A percentile compares a stretch with the other conserved stretches of the same genome.
Conservation (phyloP, 1,140 invertebrate species). For the Penaeus chinensis region DNA sequence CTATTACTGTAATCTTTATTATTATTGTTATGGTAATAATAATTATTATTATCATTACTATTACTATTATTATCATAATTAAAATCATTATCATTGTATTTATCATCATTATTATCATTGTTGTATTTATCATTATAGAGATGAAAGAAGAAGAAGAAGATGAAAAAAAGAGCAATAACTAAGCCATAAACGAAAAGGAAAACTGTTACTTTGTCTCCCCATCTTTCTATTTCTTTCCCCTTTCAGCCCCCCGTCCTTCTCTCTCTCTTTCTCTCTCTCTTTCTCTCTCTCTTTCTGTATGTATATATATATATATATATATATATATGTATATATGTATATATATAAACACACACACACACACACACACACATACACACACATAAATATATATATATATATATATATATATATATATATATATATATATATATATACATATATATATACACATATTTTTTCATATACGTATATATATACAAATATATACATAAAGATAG, state of each 20-base stretch:
- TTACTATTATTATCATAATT: too few relatives aligned
- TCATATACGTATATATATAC: neutral
- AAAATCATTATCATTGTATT: too few relatives aligned
- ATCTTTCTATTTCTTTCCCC: neutral
- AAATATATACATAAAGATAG: slow-evolving; percentile 2
- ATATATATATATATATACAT: slow-evolving; percentile 12
- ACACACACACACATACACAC: slow-evolving; percentile 11
- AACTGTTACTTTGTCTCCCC: slow-evolving; percentile 1
- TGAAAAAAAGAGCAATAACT: neutral
- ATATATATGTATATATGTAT: neutral
- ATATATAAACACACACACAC: slow-evolving; percentile 22
- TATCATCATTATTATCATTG: neutral
- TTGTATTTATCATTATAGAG: neutral
- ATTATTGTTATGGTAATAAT: too few relatives aligned
- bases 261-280: neutral
- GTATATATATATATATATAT: slow-evolving; percentile 1
- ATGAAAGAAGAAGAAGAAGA: neutral
- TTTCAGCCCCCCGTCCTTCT: neutral
- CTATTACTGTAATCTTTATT: too few relatives aligned
- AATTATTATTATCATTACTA: too few relatives aligned
- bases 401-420: slow-evolving; percentile 16
- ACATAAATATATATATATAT: slow-evolving; percentile 13
- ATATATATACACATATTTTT: neutral
- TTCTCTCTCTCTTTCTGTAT: neutral
- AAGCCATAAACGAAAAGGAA: neutral